Evolutionary conservation across 2,888 invertebrate species (phyloP), one percentile per base, ranked within the genome.

Genomic region (Polydrusus pterygomalis): DNA sequence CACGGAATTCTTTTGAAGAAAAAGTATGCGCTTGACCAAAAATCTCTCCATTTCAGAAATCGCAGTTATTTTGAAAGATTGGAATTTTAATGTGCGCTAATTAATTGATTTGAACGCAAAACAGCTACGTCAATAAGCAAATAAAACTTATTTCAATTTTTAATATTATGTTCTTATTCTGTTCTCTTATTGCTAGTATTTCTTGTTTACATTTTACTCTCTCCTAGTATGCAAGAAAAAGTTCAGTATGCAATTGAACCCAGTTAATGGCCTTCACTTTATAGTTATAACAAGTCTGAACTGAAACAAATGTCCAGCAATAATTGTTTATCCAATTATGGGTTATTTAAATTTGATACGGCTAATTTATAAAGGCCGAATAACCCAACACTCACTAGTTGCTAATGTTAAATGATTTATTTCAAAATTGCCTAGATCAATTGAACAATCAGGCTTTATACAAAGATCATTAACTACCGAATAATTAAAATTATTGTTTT

Each of bases 251-350:
- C 8, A 7, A 40, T 40, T 40, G 2, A 11, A 40, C 8, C 2
- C 43, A 43, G n/a, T 43, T n/a, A 43, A 43, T 43, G 13, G 10
- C 34, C 34, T 34, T 8, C 8, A 34, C 6, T 34, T 34, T 9
- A 34, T 34, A 1, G 34, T 34, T 8, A 34, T 34, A 34, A 34
- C 34, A 34, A 34, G 34, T 7, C 34, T 34, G 10, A 34, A 34
- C 6, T 43, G n/a, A 43, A 43, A 68, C 56, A 68, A 68, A 56
- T 18, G 56, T 0, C 17, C 13, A 17, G 11, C 25, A 68, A 68
- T 54, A 43, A 43, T 43, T 68, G 68, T 56, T 68, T 38, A 68
- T 40, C 25, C 68, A 68, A 68, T 68, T 68, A 68, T 68, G 20
- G 68, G 56, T 56, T 68, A 68, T 68, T 68, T 54, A 54, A 68